Base-by-base conservation (phyloP, 2,888 invertebrate genomes). In the Drosophila robusta region DNA sequence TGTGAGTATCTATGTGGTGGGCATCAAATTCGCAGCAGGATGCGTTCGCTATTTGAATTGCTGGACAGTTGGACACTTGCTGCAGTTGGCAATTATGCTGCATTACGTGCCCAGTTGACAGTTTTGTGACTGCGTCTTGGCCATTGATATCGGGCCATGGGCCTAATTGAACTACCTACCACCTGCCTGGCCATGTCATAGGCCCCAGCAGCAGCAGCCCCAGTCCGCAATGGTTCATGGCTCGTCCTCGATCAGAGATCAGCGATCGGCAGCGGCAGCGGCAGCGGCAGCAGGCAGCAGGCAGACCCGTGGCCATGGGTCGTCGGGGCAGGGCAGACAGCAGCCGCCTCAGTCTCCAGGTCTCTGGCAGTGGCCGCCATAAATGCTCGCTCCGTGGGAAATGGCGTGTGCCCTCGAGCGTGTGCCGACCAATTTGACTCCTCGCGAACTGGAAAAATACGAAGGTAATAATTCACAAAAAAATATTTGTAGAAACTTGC, bases 381-480 rank as follows among this genome's bases (percentile, higher is more conserved):
- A 89, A 91, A 90, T 88, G 90, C 70, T 62, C 88, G 69, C 78
- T 93, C 93, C 94, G 94, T 94, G 94, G 93, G 94, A 94, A 94
- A 93, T 93, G 92, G 92, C 93, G 93, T 93, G 93, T 94, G 93
- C 93, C 94, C 94, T 93, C 93, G 93, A 94, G 94, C 94, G 93
- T 94, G 93, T 94, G 93, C 93, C 93, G 93, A 91, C 93, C 92
- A 92, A 92, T 92, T 92, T 92, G 91, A 92, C 92, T 93, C 92
- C 90, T 90, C 90, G 91, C 90, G 91, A 90, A 89, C 87, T 90
- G 90, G 80, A 91, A 93, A 93, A 93, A 93, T 93, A 93, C 93
- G 90, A 91, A 90, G 91, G 92, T 87, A 91, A 92, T 92, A 92
- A 91, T 91, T 92, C 91, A 91, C 90, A 90, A 89, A 90, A 86